Evolutionary conservation across 2,113 vertebrate species (phyloP), one percentile per base, ranked within the genome.

Genomic region (Loxodonta africana): DNA sequence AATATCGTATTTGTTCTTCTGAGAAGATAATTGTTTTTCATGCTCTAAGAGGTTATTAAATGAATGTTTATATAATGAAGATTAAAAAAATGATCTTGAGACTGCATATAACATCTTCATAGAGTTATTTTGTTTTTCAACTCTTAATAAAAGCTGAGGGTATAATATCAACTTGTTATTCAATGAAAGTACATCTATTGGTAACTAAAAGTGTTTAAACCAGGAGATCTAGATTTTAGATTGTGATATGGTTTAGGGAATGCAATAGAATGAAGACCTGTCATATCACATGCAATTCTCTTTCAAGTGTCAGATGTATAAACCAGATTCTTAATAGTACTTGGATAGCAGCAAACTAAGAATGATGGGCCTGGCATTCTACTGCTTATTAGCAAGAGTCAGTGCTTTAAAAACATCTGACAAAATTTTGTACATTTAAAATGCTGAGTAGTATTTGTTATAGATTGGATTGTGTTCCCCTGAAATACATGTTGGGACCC

Each of bases 11-110:
- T 65, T 62, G 8, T 83, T 88, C n/a, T 92, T 69, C 63, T 91
- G 30, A 84, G 92, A 88, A 93, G 8, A 76, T n/a, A 67, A 37
- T 8, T 90, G 28, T 60, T 81, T 95, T 96, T 89, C 10, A 86
- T 69, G 46, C 8, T 83, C 25, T 60, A 94, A 37, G n/a, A 86
- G 11, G 63, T n/a, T 94, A 41, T 89, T 86, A 62, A 93, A 30
- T n/a, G 9, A 26, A 80, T 80, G 6, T 0, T 86, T 94, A 77
- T 30, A 65, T 41, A 84, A 83, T 20, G 25, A 86, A 67, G 0
- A 57, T 86, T 48, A 85, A 83, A 57, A 87, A 60, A 18, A 60
- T 33, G 37, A 25, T 81, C 15, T 69, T 93, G 85, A 90, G n/a
- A 81, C 23, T 86, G 4, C 23, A 65, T 81, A 30, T 63, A 37